Base-by-base conservation (phyloP, 2,888 invertebrate genomes). In the Orchesellides sinensis region DNA sequence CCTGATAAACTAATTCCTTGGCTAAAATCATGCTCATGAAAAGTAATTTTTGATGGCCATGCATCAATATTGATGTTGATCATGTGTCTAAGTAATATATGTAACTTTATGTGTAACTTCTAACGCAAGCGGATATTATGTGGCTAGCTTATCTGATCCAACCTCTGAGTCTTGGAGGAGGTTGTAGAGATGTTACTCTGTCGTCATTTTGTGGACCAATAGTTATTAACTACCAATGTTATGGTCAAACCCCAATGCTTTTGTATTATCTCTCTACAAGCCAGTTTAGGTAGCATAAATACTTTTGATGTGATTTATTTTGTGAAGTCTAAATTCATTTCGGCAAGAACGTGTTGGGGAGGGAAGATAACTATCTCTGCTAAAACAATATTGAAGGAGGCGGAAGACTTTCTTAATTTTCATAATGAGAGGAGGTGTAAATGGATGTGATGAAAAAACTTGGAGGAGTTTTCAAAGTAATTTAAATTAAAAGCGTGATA, bases 1-100 rank as follows among this genome's bases (percentile, higher is more conserved):
- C 23, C 17, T 45, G 78, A 78, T 78, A 68, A 69, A 59, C 56
- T 59, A 66, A 69, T 78, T 78, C 66, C 68, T 27, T 77, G 66
- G 56, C 54, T 40, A 59, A 68, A 35, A 45, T 29, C 77, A 54
- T 45, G 49, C 27, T 25, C 40, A 56, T 66, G 32, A 69, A 68
- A 56, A 70, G 35, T n/a, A 49, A 27, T 73, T 47, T 61, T n/a
- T 65, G 52, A 74, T 63, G 66, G 56, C 35, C 77, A 68, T 68
- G 77, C 47, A 74, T 54, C 61, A 29, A 6, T 40, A 40, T 40
- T 40, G 40, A 8, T 40, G 32, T 10, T 40, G 40, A n/a, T 40
- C 14, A 14, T 10, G 40, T 40, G 14, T 40, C 40, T 40, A 14
- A 40, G 10, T 40, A 40, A 40, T 40, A 14, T 40, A 40, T n/a